A percentile compares a stretch with the other conserved stretches of the same genome.
These are phyloP conservation scores for Leucophenga maculata DNA, from an alignment of 2,888 invertebrate genomes.

Conservation along the genomic window DNA sequence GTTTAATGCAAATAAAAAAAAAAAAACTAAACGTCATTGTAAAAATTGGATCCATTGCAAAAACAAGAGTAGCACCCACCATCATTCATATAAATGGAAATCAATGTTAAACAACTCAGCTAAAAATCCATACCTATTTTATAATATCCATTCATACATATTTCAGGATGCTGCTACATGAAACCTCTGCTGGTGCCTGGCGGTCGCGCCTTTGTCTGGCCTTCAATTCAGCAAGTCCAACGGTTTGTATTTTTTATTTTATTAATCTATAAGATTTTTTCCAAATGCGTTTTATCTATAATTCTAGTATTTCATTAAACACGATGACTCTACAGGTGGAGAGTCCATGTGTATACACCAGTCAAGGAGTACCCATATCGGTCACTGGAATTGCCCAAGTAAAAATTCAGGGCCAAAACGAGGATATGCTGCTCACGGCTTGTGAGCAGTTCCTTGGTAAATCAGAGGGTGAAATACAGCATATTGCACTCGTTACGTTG, in stretches of 20 bases:
- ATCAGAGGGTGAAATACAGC: constrained; percentile 88
- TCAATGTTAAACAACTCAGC: neutral
- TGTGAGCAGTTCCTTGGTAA: constrained; percentile 96
- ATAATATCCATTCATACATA: neutral
- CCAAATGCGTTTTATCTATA: neutral
- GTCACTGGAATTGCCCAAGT: constrained; percentile 98
- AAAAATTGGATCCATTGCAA: no score
- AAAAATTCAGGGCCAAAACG: constrained; percentile 83
- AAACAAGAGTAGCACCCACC: no score
- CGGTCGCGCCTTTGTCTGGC: constrained; percentile 98
- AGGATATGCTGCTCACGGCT: constrained; percentile 84
- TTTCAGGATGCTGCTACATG: constrained; percentile 92
- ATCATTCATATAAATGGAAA: neutral
- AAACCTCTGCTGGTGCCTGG: constrained; percentile 95
- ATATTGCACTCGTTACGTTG: constrained; percentile 91
- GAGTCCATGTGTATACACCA: constrained; percentile 95
- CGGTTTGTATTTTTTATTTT: constrained; percentile 72
- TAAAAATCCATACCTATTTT: neutral
- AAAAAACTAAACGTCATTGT: no score
- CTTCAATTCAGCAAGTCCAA: constrained; percentile 88
- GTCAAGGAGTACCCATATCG: constrained; percentile 96
- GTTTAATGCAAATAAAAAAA: no score
- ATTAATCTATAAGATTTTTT: constrained; percentile 1
- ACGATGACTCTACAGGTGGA: constrained; percentile 98
- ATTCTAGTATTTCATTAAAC: constrained; percentile 90